These are phyloP conservation scores for Aporophyla nigra DNA, from an alignment of 2,888 invertebrate species.

Conservation along the genomic window DNA sequence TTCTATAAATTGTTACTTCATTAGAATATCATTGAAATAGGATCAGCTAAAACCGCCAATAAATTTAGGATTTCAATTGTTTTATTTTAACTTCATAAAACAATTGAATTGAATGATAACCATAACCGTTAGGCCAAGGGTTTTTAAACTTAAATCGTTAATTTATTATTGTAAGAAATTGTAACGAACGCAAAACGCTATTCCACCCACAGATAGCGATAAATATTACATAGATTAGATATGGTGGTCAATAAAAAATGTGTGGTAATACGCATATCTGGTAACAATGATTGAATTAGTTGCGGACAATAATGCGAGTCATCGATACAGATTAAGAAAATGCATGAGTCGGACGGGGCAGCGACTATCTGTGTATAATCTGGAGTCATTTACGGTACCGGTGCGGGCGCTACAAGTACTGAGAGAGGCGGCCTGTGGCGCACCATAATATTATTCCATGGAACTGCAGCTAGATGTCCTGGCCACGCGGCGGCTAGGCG, in stretches of 20 bases:
- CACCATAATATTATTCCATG: conserved; percentile 80
- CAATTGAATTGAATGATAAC: conserved; percentile 17
- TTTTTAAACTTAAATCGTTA: not conserved
- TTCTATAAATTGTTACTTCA: not conserved
- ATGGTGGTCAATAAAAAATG: conserved; percentile 27
- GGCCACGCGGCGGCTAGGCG: conserved; percentile 70
- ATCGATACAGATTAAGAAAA: conserved; percentile 57
- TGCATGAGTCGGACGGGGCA: conserved; percentile 36
- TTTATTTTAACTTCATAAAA: conserved; percentile 21
- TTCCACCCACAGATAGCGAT: conserved; percentile 9
- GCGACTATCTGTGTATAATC: conserved; percentile 66
- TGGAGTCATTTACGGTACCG: conserved; percentile 76
- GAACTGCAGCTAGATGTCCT: conserved; percentile 77
- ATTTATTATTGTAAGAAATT: conserved; percentile 9
- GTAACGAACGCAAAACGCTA: conserved; percentile 12
- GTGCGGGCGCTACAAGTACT: conserved; percentile 72
- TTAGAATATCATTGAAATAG: conserved; percentile 10
- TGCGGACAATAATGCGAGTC: conserved; percentile 37
- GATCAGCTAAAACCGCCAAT: too few species aligned
- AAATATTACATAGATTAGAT: conserved; percentile 29
- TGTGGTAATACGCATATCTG: conserved; percentile 31
- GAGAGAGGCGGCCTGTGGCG: conserved; percentile 70
- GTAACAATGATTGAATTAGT: conserved; percentile 47
- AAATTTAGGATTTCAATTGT: not conserved
- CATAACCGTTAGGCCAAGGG: not conserved